Evolutionary conservation across 2,113 vertebrate species (phyloP), one percentile per base, ranked within the genome.

Genomic region (Ctenomys sociabilis): DNA sequence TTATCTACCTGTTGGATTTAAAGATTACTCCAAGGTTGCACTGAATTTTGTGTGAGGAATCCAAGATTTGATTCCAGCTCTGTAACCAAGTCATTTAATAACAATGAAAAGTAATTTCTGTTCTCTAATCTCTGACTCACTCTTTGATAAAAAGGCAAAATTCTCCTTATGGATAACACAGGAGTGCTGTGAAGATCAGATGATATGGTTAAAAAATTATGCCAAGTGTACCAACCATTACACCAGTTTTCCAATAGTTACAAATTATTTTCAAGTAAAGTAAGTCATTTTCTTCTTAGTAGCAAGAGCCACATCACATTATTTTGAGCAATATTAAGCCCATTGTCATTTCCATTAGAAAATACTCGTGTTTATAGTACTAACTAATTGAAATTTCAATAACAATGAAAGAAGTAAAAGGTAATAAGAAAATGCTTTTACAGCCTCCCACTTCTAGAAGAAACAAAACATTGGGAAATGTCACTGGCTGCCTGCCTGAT

Each of bases 221-320:
- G 52, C 40, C 49, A 3, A 91, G 72, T 63, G 12, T 21, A 83
- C 35, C 49, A 57, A 81, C 85, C 26, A 35, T 49, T 84, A 84
- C 37, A 35, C 54, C 54, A 54, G 16, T 16, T 54, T 54, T 54
- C 54, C 54, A 54, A 54, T 90, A 97, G 92, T 97, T 97, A 98
- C 94, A 95, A 97, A 98, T 97, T 90, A 96, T 95, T 93, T 95
- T 54, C 91, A 98, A 97, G 98, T 95, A 98, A 98, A 97, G 75
- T 43, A 98, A 92, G 75, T 90, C 66, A 87, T 96, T 96, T 96
- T 88, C 86, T 94, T 92, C 81, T 90, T 28, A 96, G 5, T 96
- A 93, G 89, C 90, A 97, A 95, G 93, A 97, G 96, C 96, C 59
- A 87, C 93, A 28, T 96, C 70, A 94, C 86, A 97, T 82, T 92